Percentiles rank a stretch among this genome's conserved stretches.
phyloP scores from a whole-genome alignment of 2,888 invertebrate genomes.

The Tupiocoris notatus region DNA sequence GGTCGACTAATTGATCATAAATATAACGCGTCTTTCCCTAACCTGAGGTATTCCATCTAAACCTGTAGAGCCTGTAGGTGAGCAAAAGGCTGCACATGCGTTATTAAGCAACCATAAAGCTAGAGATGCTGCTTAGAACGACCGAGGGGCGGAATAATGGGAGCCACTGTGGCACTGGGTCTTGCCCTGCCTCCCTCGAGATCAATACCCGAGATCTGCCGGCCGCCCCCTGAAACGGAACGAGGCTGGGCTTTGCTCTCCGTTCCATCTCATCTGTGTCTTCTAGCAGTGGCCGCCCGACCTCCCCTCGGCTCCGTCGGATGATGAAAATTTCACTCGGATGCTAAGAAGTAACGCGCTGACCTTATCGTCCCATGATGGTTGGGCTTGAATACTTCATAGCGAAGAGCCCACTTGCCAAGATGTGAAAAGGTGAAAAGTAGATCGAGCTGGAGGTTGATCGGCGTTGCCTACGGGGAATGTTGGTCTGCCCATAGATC shows the following conservation, averaged over 20 bases:
- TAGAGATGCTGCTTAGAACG: background rate
- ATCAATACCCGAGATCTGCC: conserved; percentile 10
- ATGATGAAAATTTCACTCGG: background rate
- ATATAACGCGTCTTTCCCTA: no score
- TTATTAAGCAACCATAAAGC: background rate
- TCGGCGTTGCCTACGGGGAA: background rate
- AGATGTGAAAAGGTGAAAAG: background rate
- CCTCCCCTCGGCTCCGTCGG: background rate
- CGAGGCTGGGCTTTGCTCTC: background rate
- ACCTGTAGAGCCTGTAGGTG: background rate
- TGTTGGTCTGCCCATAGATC: no score
- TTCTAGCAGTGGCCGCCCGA: background rate
- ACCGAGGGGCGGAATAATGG: background rate
- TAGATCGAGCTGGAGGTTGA: background rate
- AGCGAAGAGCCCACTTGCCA: background rate
- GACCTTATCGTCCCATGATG: background rate
- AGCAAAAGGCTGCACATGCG: background rate
- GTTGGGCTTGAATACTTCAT: background rate
- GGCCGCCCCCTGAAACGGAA: background rate
- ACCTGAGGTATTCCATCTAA: no score
- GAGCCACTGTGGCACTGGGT: conserved; percentile 29
- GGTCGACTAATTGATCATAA: background rate
- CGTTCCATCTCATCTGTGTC: background rate
- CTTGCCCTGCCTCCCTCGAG: background rate
- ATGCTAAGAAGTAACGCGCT: background rate